A percentile compares a stretch with the other conserved stretches of the same genome.
phyloP scores from a whole-genome alignment of 2,888 invertebrate genomes.

The Nomada flava region DNA sequence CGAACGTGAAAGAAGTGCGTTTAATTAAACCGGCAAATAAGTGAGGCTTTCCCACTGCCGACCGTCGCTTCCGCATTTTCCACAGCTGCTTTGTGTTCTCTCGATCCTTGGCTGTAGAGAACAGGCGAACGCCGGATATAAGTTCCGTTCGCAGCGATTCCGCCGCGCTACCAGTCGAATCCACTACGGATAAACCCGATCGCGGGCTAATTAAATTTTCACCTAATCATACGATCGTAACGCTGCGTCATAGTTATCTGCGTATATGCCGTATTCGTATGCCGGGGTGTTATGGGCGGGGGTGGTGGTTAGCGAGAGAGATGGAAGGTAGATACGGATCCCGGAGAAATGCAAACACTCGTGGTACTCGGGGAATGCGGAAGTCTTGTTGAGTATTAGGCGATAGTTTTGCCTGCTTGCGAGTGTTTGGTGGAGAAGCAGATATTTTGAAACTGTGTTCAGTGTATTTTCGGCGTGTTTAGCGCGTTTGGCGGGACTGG shows the following conservation, averaged over 20 bases:
- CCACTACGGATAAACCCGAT: conserved; percentile 11
- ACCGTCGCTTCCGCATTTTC: conserved; percentile 61
- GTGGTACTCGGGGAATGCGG: too few relatives aligned
- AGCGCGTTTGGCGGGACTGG: too few relatives aligned
- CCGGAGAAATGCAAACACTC: too few relatives aligned
- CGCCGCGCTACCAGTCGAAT: conserved; percentile 36
- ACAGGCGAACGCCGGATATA: conserved; percentile 32
- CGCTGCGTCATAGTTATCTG: not conserved
- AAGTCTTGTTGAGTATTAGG: too few relatives aligned
- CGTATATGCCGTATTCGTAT: not conserved
- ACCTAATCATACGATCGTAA: conserved; percentile 24
- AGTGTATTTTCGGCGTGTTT: too few relatives aligned
- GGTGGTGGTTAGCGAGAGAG: not conserved
- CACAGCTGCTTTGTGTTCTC: conserved; percentile 65
- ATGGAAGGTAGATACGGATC: too few relatives aligned
- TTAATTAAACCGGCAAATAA: conserved; percentile 73
- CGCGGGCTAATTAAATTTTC: conserved; percentile 38
- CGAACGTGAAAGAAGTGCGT: conserved; percentile 73
- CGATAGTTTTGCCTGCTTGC: too few relatives aligned
- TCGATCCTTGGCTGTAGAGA: conserved; percentile 23
- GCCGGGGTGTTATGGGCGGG: too few relatives aligned
- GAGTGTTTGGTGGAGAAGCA: too few relatives aligned
- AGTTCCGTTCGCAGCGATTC: conserved; percentile 16
- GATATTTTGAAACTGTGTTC: too few relatives aligned
- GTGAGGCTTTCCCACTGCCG: conserved; percentile 56